Percentiles rank a stretch among this genome's conserved stretches.
phyloP scores from a whole-genome alignment of 1,140 invertebrate species.

The Penaeus chinensis region DNA sequence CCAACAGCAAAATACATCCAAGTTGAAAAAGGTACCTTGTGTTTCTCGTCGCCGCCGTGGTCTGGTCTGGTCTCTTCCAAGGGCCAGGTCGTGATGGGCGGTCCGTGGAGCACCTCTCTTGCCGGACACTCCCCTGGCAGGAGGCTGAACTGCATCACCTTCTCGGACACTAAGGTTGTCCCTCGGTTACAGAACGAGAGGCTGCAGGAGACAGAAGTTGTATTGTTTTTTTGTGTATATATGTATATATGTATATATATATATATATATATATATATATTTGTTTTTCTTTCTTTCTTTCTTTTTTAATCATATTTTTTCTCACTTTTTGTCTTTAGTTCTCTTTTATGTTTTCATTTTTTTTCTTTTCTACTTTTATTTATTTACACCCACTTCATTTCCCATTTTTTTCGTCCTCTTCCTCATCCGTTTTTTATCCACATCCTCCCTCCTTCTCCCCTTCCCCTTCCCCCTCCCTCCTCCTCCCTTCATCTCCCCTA shows the following conservation, averaged over 20 bases:
- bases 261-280: neutral
- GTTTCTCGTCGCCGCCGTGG: neutral
- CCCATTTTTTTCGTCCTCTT: no score
- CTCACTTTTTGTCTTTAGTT: neutral
- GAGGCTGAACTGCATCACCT: conserved; percentile 78
- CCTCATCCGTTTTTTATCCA: no score
- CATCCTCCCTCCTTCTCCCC: no score
- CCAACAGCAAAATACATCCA: no score
- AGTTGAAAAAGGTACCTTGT: neutral
- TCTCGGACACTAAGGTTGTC: conserved; percentile 80
- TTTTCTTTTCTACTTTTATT: no score
- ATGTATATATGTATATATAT: conserved; percentile 4
- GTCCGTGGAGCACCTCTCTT: conserved; percentile 64
- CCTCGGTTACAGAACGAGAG: conserved; percentile 83
- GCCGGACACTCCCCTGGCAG: conserved; percentile 81
- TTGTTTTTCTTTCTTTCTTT: neutral
- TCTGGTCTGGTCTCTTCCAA: neutral
- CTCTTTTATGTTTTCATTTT: neutral
- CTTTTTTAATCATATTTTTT: neutral
- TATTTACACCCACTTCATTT: no score
- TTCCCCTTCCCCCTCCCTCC: no score
- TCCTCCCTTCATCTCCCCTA: no score
- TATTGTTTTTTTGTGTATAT: neutral
- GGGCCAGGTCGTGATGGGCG: neutral
- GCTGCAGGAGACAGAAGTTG: conserved; percentile 68